Evolutionary conservation across 2,888 invertebrate genomes (phyloP).

Genomic region (Therioaphis trifolii): DNA sequence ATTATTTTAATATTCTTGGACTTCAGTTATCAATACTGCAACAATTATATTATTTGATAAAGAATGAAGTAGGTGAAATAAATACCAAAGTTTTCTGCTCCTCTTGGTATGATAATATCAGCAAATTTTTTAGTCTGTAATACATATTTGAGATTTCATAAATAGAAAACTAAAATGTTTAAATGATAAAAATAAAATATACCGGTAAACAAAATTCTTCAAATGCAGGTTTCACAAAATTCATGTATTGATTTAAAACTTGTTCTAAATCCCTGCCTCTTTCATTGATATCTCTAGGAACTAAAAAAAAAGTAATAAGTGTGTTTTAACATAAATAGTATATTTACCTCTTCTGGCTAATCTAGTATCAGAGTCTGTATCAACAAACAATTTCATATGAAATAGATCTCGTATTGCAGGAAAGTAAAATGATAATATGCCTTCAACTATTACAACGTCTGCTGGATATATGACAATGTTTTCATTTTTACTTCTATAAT

Average conservation of each 20-base stretch:
- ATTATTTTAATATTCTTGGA: too few relatives aligned
- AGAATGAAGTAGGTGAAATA: too few relatives aligned
- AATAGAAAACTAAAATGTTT: not conserved
- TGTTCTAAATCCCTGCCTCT: constrained; percentile 93
- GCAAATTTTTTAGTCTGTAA: constrained; percentile 98
- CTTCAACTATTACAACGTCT: constrained; percentile 97
- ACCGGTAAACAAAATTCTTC: constrained; percentile 98
- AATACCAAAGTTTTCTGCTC: constrained; percentile 94
- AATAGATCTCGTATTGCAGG: constrained; percentile 93
- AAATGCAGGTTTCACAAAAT: constrained; percentile 99
- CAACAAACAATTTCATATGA: constrained; percentile 99
- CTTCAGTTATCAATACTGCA: too few relatives aligned
- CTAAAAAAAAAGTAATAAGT: constrained; percentile 71
- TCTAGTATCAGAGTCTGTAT: constrained; percentile 98
- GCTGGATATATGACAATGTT: constrained; percentile 67
- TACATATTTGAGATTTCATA: constrained; percentile 61
- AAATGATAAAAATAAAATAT: constrained; percentile 68
- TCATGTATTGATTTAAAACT: constrained; percentile 96
- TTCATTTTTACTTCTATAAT: constrained; percentile 69
- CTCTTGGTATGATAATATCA: constrained; percentile 98
- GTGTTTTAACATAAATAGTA: not conserved
- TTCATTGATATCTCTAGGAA: constrained; percentile 95
- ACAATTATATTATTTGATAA: too few relatives aligned
- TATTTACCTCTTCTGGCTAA: constrained; percentile 89
- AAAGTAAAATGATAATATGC: constrained; percentile 97